phyloP scores from a whole-genome alignment of 1,140 invertebrate species.

The Caligus rogercresseyi region DNA sequence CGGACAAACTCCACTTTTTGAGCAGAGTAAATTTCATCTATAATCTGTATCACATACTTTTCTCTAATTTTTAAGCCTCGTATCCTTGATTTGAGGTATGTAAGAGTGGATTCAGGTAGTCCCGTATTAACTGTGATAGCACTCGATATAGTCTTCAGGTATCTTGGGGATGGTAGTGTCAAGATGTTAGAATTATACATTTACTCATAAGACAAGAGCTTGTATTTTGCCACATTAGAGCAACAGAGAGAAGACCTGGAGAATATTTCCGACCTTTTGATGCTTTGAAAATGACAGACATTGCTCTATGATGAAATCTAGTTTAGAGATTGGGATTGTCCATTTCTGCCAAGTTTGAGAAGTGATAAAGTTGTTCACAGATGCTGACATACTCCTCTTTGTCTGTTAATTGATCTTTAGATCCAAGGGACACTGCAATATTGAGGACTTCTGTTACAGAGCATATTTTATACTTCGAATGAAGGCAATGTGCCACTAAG shows the following conservation, averaged over 20 bases:
- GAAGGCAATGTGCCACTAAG: not conserved
- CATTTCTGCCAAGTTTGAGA: not conserved
- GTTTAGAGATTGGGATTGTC: not conserved
- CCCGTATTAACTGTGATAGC: not conserved
- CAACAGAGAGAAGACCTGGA: not conserved
- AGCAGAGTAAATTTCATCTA: constrained; percentile 6
- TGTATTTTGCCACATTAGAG: not conserved
- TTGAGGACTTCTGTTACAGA: not conserved
- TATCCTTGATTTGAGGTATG: not conserved
- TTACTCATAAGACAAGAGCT: not conserved
- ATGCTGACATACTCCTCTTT: not conserved
- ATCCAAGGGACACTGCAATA: not conserved
- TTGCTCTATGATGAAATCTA: not conserved
- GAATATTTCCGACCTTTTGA: not conserved
- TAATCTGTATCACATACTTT: not conserved
- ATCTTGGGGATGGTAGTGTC: not conserved
- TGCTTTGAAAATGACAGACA: not conserved
- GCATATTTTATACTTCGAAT: not conserved
- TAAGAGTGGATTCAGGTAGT: not conserved
- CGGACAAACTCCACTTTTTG: constrained; percentile 7
- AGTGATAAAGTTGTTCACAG: not conserved
- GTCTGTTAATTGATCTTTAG: not conserved
- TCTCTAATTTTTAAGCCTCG: not conserved
- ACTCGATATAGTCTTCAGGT: not conserved
- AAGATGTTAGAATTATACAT: not conserved